These are phyloP conservation scores for Rutilus rutilus DNA, from an alignment of 2,113 vertebrate genomes.

Conservation along the genomic window DNA sequence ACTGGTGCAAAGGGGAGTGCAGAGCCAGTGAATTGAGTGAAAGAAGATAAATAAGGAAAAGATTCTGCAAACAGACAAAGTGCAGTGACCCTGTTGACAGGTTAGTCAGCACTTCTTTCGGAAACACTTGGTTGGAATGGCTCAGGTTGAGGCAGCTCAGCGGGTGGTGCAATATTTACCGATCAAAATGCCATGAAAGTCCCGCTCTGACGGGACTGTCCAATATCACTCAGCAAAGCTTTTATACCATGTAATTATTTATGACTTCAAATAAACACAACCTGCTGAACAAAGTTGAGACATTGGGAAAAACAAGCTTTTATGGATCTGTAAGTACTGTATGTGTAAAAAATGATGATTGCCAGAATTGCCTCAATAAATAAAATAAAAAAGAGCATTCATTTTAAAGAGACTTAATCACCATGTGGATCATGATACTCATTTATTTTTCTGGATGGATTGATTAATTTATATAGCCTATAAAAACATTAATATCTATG, in stretches of 20 bases:
- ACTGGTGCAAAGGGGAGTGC: conserved; percentile 35
- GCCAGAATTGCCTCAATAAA: neutral
- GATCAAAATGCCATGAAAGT: conserved; percentile 29
- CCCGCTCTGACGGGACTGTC: neutral
- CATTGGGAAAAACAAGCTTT: neutral
- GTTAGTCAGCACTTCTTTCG: conserved; percentile 38
- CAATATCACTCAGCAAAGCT: conserved; percentile 23
- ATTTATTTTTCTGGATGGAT: neutral
- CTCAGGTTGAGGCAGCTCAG: conserved; percentile 21
- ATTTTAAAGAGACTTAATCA: too few species aligned
- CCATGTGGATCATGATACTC: neutral
- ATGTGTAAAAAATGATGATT: neutral
- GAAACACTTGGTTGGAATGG: conserved; percentile 53
- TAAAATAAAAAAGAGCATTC: neutral
- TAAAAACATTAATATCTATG: neutral
- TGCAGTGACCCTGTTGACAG: conserved; percentile 48
- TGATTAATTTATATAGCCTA: neutral
- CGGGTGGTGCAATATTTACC: conserved; percentile 47
- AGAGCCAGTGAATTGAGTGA: conserved; percentile 26
- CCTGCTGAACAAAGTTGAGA: neutral
- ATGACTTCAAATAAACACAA: conserved; percentile 20
- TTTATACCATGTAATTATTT: conserved; percentile 29
- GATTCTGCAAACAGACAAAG: conserved; percentile 55
- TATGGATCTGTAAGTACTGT: neutral
- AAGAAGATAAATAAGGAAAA: conserved; percentile 52